A percentile compares a stretch with the other conserved stretches of the same genome.
These are phyloP conservation scores for Pteronotus mesoamericanus DNA, from an alignment of 2,797 vertebrate species.

Conservation along the genomic window DNA sequence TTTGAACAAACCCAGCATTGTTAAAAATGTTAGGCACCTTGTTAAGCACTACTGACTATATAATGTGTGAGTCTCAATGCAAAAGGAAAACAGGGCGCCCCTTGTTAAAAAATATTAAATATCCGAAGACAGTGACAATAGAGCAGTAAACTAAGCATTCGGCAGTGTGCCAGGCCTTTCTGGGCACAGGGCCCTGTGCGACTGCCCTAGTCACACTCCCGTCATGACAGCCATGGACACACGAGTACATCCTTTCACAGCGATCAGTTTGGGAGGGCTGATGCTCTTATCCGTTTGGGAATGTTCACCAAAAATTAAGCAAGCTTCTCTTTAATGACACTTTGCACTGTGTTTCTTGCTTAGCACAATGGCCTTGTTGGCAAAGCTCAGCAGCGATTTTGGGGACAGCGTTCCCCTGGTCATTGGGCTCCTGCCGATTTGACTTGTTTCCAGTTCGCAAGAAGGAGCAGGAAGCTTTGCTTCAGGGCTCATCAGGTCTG, in stretches of 20 bases:
- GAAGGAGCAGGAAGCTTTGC: conserved; percentile 39
- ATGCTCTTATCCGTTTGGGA: neutral
- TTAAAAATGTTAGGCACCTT: too few relatives aligned
- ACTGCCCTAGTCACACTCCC: neutral
- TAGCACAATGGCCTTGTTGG: neutral
- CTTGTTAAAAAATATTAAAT: neutral
- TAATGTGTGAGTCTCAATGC: neutral
- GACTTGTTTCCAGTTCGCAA: conserved; percentile 34
- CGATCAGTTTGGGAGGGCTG: neutral
- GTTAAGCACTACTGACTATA: neutral
- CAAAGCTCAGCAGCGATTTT: neutral
- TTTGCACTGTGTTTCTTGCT: neutral
- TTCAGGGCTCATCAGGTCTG: neutral
- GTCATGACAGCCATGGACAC: neutral
- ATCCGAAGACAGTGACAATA: neutral
- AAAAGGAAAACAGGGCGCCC: neutral
- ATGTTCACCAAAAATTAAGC: neutral
- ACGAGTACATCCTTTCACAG: accelerated
- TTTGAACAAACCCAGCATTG: neutral
- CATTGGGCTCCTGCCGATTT: conserved; percentile 29
- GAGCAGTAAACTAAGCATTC: neutral
- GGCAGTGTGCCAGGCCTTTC: too few relatives aligned
- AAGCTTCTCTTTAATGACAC: accelerated
- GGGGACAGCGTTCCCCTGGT: neutral
- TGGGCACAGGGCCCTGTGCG: too few relatives aligned